Evolutionary conservation across 2,797 vertebrate species (phyloP).

Genomic region (Alectoris magna): DNA sequence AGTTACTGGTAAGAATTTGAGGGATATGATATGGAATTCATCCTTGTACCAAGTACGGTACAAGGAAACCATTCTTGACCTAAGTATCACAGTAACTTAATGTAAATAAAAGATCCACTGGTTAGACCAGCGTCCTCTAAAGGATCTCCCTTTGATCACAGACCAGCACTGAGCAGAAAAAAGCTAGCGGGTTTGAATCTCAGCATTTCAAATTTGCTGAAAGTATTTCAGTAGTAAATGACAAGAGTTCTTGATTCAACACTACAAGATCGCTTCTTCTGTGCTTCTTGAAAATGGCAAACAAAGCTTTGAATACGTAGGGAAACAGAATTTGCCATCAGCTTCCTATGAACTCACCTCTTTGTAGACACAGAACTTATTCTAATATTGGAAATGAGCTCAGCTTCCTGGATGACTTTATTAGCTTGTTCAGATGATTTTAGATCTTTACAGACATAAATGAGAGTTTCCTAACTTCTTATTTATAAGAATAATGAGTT

Average conservation of each 20-base stretch:
- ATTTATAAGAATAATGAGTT: not conserved
- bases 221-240: not conserved
- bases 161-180: not conserved
- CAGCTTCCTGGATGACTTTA: conserved; percentile 66
- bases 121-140: not conserved
- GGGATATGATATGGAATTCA: not conserved
- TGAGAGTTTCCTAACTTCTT: not conserved
- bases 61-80: not conserved
- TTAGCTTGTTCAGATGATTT: conserved; percentile 7
- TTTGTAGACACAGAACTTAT: conserved; percentile 43
- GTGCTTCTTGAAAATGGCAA: conserved; percentile 18
- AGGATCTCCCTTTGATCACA: not conserved
- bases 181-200: not conserved
- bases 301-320: conserved; percentile 41
- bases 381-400: conserved; percentile 59
- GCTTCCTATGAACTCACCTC: conserved; percentile 71
- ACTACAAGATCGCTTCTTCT: conserved; percentile 7
- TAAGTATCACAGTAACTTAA: not conserved
- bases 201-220: not conserved
- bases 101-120: not conserved
- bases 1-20: not conserved
- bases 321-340: conserved; percentile 28
- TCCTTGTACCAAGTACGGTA: not conserved
- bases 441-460: not conserved
- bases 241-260: not conserved